Conservation (phyloP, 2,113 vertebrate species). For the Picathartes gymnocephalus region DNA sequence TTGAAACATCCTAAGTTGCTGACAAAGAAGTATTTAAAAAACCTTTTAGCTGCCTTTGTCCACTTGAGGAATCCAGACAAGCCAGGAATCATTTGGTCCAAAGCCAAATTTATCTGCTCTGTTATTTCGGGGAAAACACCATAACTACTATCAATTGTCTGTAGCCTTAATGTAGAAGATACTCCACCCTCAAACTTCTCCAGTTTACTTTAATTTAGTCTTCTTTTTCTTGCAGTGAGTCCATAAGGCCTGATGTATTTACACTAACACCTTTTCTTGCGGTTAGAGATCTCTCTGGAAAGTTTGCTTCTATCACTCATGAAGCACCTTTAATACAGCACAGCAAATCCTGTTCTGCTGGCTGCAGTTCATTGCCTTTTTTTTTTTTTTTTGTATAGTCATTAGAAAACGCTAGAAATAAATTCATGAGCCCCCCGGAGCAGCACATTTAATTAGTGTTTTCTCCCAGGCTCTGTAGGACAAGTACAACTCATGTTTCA, state of each 20-base stretch:
- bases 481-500: conserved; percentile 17
- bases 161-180: background rate
- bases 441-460: background rate
- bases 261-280: background rate
- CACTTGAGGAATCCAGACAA: background rate
- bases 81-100: no score
- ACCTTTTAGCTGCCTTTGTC: background rate
- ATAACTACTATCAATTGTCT: background rate
- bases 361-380: background rate
- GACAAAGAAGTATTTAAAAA: background rate
- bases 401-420: background rate
- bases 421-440: background rate
- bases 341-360: background rate
- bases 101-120: background rate
- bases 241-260: background rate
- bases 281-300: background rate
- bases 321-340: background rate
- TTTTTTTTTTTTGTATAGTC: background rate
- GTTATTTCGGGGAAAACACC: background rate
- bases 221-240: background rate
- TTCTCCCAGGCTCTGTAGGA: background rate
- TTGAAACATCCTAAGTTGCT: background rate
- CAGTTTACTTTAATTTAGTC: background rate
- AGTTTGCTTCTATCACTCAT: background rate
- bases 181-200: background rate